A percentile compares a stretch with the other conserved stretches of the same genome.
phyloP scores from a whole-genome alignment of 1,140 invertebrate genomes.

The Drosophila eugracilis region DNA sequence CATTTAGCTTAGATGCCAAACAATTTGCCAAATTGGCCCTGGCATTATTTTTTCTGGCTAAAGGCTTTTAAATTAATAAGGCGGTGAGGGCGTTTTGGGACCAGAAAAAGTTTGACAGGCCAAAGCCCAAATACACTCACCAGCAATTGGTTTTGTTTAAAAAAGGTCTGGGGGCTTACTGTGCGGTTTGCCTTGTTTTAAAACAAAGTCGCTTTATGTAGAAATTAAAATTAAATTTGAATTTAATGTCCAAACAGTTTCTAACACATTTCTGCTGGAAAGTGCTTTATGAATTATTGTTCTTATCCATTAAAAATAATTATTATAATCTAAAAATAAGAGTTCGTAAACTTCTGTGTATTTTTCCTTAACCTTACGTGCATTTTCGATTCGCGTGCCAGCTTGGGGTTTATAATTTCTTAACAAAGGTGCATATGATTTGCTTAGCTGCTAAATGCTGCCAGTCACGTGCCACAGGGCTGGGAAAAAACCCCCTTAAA shows the following conservation, averaged over 20 bases:
- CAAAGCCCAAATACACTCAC: constrained; percentile 38
- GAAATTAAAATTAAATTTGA: not conserved
- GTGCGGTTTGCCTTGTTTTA: not conserved
- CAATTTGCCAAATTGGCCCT: constrained; percentile 73
- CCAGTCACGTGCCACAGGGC: constrained; percentile 63
- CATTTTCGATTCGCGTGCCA: constrained; percentile 79
- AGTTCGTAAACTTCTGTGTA: not conserved
- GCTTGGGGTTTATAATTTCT: constrained; percentile 73
- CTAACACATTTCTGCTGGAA: too few species aligned
- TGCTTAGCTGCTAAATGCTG: constrained; percentile 61
- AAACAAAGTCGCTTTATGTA: not conserved
- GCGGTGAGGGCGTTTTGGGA: constrained; percentile 8
- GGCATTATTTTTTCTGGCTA: constrained; percentile 51
- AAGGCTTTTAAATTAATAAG: constrained; percentile 65
- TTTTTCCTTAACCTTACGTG: constrained; percentile 48
- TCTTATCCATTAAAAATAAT: not conserved
- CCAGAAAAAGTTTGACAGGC: constrained; percentile 29
- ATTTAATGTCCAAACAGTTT: too few species aligned
- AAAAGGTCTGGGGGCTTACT: not conserved
- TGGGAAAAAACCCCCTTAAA: not conserved
- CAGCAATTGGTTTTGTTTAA: constrained; percentile 2
- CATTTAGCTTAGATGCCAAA: constrained; percentile 63
- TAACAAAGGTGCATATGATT: constrained; percentile 83
- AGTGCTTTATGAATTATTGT: too few species aligned
- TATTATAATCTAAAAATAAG: not conserved